Evolutionary conservation across 1,140 invertebrate genomes (phyloP).

Genomic region (Luehdorfia chinensis): DNA sequence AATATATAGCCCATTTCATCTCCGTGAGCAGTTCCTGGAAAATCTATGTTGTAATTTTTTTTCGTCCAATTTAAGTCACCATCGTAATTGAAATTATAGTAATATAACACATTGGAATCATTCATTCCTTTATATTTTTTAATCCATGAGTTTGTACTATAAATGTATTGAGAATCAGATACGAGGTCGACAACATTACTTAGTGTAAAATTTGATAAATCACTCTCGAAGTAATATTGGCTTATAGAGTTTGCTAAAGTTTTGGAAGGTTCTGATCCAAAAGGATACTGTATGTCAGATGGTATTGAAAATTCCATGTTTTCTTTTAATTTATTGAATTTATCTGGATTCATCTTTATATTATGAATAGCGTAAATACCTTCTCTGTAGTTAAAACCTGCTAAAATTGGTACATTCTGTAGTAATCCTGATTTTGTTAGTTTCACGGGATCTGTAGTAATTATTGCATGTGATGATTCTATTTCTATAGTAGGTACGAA

Average conservation of each 20-base stretch:
- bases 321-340: slow-evolving; percentile 20
- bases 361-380: slow-evolving; percentile 25
- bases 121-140: slow-evolving; percentile 16
- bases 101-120: slow-evolving; percentile 22
- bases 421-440: slow-evolving; percentile 21
- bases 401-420: slow-evolving; percentile 26
- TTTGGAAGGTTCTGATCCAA: slow-evolving; percentile 19
- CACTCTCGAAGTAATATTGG: slow-evolving; percentile 26
- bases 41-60: slow-evolving; percentile 16
- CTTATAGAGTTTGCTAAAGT: slow-evolving; percentile 23
- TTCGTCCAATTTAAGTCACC: slow-evolving; percentile 30
- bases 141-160: slow-evolving; percentile 22
- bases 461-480: slow-evolving; percentile 22
- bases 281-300: slow-evolving; percentile 31
- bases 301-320: slow-evolving; percentile 27
- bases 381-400: slow-evolving; percentile 29
- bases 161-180: slow-evolving; percentile 28
- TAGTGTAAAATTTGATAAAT: slow-evolving; percentile 16
- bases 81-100: slow-evolving; percentile 31
- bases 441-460: slow-evolving; percentile 24
- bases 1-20: slow-evolving; percentile 36
- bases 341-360: slow-evolving; percentile 9
- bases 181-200: slow-evolving; percentile 24
- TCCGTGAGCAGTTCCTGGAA: slow-evolving; percentile 23
- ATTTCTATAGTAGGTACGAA: slow-evolving; percentile 30